Percentiles rank a stretch among this genome's conserved stretches.
Conservation (phyloP, 2,888 invertebrate species). For the Apotomis betuletana region DNA sequence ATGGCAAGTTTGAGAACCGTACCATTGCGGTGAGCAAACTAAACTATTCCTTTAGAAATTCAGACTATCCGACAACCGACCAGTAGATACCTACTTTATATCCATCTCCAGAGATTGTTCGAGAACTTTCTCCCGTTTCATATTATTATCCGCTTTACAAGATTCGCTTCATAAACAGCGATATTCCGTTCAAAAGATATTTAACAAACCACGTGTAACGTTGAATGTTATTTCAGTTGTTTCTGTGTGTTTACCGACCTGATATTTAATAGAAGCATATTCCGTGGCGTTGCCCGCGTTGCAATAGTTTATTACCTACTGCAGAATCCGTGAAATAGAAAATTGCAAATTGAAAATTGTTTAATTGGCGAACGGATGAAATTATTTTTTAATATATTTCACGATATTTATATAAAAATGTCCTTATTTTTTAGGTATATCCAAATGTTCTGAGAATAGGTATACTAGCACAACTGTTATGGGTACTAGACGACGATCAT, state of each 20-base stretch:
- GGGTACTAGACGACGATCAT: too few species aligned
- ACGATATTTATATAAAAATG: too few species aligned
- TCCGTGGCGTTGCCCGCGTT: neutral
- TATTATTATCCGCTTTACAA: conserved; percentile 37
- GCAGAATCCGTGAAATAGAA: too few species aligned
- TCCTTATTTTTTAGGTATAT: too few species aligned
- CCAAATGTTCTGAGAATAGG: too few species aligned
- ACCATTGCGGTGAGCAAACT: conserved; percentile 5
- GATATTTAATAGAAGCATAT: neutral
- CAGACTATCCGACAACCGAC: neutral
- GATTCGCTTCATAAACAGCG: conserved; percentile 30
- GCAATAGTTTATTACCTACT: too few species aligned
- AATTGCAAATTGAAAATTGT: too few species aligned
- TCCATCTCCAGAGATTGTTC: conserved; percentile 40
- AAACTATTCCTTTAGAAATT: conserved; percentile 3
- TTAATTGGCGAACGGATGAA: too few species aligned
- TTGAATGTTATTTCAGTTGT: neutral
- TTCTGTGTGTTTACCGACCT: neutral
- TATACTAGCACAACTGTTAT: too few species aligned
- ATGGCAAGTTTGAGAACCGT: too few species aligned
- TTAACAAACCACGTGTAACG: neutral
- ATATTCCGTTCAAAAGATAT: conserved; percentile 3
- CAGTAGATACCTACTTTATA: conserved; percentile 14
- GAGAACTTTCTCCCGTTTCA: conserved; percentile 36
- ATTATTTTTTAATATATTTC: too few species aligned